Base-by-base conservation (phyloP, 2,797 vertebrate genomes). In the Enteromius unitaeniatus region DNA sequence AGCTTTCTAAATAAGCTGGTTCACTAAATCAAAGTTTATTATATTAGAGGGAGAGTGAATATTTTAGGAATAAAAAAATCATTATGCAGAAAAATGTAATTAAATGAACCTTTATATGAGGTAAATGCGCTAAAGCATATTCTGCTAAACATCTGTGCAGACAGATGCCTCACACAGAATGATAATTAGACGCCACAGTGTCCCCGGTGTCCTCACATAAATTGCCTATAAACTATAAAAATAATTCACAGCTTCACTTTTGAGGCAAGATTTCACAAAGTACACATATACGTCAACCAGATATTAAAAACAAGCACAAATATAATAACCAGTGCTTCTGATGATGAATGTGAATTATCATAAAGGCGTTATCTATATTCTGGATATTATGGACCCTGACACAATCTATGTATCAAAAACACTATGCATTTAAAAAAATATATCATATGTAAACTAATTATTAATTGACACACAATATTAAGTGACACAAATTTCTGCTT, bases 171-270 rank as follows among this genome's bases (percentile, higher is more conserved):
- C 17, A 34, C 11, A 86, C 88, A 84, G 89, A 91, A 91, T 92
- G 85, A 81, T 91, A 90, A 92, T 88, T 73, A 0, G 82, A 87
- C 73, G 76, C 84, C 79, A 85, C 87, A 47, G 53, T 89, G 84
- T 88, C 89, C 88, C 78, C 1, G 14, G 40, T 74, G 86, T 68
- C 84, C 78, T 86, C 65, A 79, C 60, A 83, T 53, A 51, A 34
- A 80, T 81, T 65, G 47, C 55, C 84, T 86, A 83, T 72, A 21
- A 86, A 86, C 83, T 86, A n/a, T n/a, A n/a, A n/a, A n/a, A n/a
- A 34, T 21, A 87, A 68, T 81, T 85, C 69, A 19, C 81, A 86
- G 40, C 81, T 81, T 60, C 0, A 88, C 81, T 88, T 91, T 72
- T 34, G 55, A 65, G 64, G 31, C 37, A 17, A 13, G 1, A 73